Conservation (phyloP, 2,888 invertebrate genomes). For the Mantis religiosa region DNA sequence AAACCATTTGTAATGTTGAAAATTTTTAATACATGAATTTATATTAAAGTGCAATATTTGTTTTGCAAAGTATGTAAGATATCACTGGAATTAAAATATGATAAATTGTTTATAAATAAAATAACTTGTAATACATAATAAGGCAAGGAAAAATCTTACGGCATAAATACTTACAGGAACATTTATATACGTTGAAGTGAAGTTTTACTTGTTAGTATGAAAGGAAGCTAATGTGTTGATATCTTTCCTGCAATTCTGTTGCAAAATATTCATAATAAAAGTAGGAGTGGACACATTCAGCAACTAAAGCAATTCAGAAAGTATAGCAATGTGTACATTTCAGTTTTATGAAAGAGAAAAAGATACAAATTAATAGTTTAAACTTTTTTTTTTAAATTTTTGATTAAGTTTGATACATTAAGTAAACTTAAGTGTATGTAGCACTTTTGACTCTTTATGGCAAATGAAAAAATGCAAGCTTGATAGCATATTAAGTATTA, state of each 20-base stretch:
- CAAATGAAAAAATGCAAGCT: not conserved
- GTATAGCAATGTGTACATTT: not conserved
- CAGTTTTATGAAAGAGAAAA: not conserved
- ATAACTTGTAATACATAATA: not conserved
- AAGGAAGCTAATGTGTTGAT: not conserved
- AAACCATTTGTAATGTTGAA: not conserved
- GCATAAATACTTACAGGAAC: not conserved
- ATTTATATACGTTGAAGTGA: not conserved
- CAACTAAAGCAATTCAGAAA: not conserved
- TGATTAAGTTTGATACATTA: not conserved
- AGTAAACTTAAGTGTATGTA: not conserved
- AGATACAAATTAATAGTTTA: not conserved
- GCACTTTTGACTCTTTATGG: not conserved
- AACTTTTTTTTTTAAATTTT: not conserved
- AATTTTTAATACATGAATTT: not conserved
- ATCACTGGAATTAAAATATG: not conserved
- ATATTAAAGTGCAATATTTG: not conserved
- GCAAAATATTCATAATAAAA: not conserved
- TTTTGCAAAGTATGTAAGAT: not conserved
- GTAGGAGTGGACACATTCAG: not conserved
- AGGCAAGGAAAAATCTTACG: not conserved
- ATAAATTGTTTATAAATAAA: not conserved
- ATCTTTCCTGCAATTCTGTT: not conserved
- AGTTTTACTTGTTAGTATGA: not conserved
- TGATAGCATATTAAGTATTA: no score